Base-by-base conservation (phyloP, 2,888 invertebrate species). In the Lycophotia porphyrea region DNA sequence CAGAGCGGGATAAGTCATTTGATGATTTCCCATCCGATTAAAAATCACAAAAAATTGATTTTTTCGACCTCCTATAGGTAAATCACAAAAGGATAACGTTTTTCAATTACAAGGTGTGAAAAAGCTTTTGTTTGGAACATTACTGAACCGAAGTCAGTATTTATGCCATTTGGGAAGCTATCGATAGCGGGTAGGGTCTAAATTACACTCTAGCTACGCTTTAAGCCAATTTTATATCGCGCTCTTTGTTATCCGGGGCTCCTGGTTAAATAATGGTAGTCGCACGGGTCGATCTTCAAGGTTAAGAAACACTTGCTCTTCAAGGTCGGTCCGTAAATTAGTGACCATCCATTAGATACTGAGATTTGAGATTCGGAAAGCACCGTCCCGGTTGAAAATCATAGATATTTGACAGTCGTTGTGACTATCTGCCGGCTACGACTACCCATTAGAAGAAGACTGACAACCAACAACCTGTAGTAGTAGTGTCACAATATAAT, bases 71-170 rank as follows among this genome's bases (percentile, higher is more conserved):
- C 18, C 27, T 13, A 70, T 73, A n/a, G n/a, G n/a, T n/a, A 34
- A 42, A 3, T 80, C n/a, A 63, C 15, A 18, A 69, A 80, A 65
- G 47, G 52, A 15, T 21, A 36, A 36, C 63, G 34, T 64, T 72
- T 80, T 77, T 77, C 77, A 77, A 80, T 72, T 77, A 64, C 73
- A 39, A 80, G n/a, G n/a, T 24, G 31, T n/a, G 31, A 31, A 21
- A 47, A 31, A 49, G 42, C 36, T 55, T 71, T 80, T 71, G 71
- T 71, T 79, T 63, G n/a, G 9, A 58, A 9, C 55, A 42, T 72
- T 64, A 55, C 39, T 55, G 13, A 39, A 24, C 47, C 39, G 47
- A 42, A 73, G 27, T 72, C 44, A n/a, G 36, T 80, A 73, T 77
- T 77, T 64, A 80, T 80, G 39, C 24, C 18, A 39, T 31, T 80